Conservation (phyloP, 2,113 vertebrate species). For the Petroica traversi region DNA sequence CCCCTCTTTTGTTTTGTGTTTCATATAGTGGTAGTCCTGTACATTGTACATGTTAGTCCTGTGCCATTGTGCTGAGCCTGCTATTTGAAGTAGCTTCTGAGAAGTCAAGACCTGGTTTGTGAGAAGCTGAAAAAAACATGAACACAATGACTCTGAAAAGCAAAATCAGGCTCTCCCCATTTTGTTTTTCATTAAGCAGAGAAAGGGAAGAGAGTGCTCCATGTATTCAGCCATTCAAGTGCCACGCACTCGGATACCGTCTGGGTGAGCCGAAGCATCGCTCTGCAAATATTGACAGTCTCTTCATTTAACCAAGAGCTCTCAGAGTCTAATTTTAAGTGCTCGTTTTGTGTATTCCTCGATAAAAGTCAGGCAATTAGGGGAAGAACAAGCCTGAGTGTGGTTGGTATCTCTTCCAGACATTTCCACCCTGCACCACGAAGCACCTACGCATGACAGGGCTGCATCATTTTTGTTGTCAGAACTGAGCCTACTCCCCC, state of each 20-base stretch:
- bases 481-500: not conserved
- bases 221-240: conserved; percentile 22
- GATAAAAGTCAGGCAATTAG: not conserved
- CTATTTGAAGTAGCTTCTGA: not conserved
- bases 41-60: too few species aligned
- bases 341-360: not conserved
- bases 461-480: not conserved
- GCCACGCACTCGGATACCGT: not conserved
- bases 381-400: not conserved
- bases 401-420: not conserved
- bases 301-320: conserved; percentile 45
- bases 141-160: not conserved
- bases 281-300: conserved; percentile 50
- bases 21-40: not conserved
- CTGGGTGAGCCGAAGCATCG: not conserved
- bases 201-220: not conserved
- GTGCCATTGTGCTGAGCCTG: not conserved
- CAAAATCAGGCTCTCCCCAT: not conserved
- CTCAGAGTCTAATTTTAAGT: conserved; percentile 41
- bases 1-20: not conserved
- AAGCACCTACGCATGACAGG: not conserved
- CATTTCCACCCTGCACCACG: fast-evolving
- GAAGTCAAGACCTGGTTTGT: not conserved
- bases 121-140: not conserved
- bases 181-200: conserved; percentile 6